phyloP scores from a whole-genome alignment of 2,797 vertebrate genomes.

The Sibirionetta formosa region DNA sequence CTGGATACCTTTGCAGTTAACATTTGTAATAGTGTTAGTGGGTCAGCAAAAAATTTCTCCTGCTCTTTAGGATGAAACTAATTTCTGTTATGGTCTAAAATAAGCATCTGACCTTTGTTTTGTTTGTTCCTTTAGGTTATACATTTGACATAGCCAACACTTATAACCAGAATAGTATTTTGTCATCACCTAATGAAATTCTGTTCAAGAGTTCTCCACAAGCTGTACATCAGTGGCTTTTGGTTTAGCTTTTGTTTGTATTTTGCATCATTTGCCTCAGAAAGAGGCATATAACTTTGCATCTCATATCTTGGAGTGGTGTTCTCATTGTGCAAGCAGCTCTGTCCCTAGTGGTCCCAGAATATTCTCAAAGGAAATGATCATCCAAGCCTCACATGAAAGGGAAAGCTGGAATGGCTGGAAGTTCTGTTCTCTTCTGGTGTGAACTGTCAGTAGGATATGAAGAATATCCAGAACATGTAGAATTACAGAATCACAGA shows the following conservation, averaged over 20 bases:
- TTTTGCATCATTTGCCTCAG: neutral
- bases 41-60: neutral
- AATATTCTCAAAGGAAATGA: neutral
- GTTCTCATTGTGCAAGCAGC: neutral
- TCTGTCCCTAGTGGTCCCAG: neutral
- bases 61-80: neutral
- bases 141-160: neutral
- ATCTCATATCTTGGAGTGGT: neutral
- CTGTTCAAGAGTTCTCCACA: neutral
- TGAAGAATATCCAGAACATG: neutral
- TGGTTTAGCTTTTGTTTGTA: neutral
- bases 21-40: neutral
- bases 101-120: neutral
- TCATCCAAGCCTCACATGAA: neutral
- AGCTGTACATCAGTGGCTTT: neutral
- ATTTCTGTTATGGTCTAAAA: neutral
- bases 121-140: neutral
- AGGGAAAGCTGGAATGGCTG: neutral
- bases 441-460: neutral
- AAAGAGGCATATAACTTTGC: neutral
- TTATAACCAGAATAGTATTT: neutral
- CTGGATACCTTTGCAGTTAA: neutral
- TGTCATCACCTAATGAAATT: neutral
- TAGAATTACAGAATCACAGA: too few relatives aligned
- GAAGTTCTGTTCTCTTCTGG: neutral